phyloP scores from a whole-genome alignment of 1,140 invertebrate genomes.

The Stegodyphus mimosarum region DNA sequence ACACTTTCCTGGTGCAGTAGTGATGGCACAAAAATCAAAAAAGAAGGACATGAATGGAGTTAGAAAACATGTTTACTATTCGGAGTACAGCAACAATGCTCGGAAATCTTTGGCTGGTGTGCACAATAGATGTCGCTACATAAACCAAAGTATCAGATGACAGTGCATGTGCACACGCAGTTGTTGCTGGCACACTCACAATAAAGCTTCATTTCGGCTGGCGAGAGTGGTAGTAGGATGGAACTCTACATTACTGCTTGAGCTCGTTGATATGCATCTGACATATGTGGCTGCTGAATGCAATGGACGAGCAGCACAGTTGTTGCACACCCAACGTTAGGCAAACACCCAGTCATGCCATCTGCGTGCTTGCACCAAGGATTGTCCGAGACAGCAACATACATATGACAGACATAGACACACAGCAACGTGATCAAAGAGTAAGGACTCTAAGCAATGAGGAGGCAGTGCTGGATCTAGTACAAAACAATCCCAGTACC shows the following conservation, averaged over 20 bases:
- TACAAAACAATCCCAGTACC: background rate
- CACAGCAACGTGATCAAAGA: background rate
- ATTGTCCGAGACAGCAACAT: too few relatives aligned
- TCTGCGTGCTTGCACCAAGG: too few relatives aligned
- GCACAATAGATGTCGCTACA: background rate
- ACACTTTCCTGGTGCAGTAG: background rate
- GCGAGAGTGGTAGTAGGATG: conserved; percentile 6
- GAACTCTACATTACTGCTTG: too few relatives aligned
- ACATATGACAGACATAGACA: background rate
- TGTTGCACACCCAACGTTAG: too few relatives aligned
- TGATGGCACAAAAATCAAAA: background rate
- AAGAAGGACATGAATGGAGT: too few relatives aligned
- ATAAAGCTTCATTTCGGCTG: conserved; percentile 4
- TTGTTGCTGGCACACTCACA: background rate
- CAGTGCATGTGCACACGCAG: background rate
- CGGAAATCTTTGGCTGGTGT: background rate
- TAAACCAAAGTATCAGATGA: background rate
- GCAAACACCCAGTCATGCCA: too few relatives aligned
- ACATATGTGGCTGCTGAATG: too few relatives aligned
- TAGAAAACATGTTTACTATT: conserved; percentile 5
- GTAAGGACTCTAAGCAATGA: background rate
- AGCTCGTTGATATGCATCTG: too few relatives aligned
- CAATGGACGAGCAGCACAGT: too few relatives aligned
- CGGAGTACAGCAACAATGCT: background rate
- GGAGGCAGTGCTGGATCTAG: background rate